Evolutionary conservation across 2,113 vertebrate species (phyloP).

Genomic region (Lasiurus borealis): DNA sequence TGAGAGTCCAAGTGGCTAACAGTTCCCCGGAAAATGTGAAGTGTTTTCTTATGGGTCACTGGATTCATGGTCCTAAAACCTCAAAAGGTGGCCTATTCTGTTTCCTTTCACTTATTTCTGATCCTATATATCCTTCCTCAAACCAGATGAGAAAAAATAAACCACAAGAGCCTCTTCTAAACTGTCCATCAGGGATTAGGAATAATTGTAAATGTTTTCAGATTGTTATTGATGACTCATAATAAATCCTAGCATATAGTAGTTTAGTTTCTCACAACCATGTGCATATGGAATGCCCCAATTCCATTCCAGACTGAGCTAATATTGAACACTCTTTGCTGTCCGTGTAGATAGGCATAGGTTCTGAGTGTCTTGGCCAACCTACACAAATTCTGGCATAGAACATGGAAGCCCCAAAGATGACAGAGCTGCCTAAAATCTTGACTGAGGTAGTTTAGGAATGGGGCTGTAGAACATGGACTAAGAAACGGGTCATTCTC

Average conservation of each 20-base stretch:
- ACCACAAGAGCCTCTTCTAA: background rate
- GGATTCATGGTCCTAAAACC: background rate
- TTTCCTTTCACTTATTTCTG: background rate
- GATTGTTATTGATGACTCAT: background rate
- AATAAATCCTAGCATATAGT: background rate
- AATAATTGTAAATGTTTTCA: constrained; percentile 33
- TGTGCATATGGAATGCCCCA: background rate
- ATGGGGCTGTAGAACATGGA: background rate
- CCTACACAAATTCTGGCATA: background rate
- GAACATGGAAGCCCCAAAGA: background rate
- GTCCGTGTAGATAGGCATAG: background rate
- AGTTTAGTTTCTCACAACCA: background rate
- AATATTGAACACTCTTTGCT: background rate
- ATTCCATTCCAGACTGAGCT: background rate
- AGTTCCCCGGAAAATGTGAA: background rate
- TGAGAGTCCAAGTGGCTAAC: background rate
- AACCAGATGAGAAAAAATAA: background rate
- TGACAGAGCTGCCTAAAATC: background rate
- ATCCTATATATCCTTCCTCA: background rate
- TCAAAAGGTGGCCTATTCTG: background rate
- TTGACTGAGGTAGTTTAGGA: background rate
- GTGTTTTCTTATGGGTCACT: background rate
- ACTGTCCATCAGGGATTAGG: background rate
- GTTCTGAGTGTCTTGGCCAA: background rate
- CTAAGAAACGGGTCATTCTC: background rate